phyloP scores from a whole-genome alignment of 2,797 vertebrate species.

The Danio choprae region DNA sequence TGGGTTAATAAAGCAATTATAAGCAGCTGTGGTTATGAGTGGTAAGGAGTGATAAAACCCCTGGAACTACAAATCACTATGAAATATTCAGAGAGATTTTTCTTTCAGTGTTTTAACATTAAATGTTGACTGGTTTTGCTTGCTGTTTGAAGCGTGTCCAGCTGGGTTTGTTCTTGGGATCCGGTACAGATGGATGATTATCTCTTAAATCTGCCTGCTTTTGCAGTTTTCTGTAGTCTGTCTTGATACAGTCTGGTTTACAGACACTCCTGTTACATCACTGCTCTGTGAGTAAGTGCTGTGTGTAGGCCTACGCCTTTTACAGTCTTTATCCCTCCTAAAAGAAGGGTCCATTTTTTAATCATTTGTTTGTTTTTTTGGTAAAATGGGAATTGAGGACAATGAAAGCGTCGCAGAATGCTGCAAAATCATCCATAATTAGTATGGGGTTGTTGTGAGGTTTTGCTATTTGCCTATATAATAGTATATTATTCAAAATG shows the following conservation, averaged over 20 bases:
- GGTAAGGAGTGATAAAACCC: not conserved
- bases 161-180: not conserved
- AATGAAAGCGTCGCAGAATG: not conserved
- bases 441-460: not conserved
- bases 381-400: constrained; percentile 7
- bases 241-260: constrained; percentile 12
- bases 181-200: constrained; percentile 14
- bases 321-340: constrained; percentile 36
- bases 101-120: constrained; percentile 14
- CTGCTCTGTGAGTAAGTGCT: constrained; percentile 14
- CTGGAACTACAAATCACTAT: not conserved
- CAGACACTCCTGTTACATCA: constrained; percentile 20
- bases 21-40: too few relatives aligned
- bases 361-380: too few relatives aligned
- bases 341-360: constrained; percentile 11
- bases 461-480: not conserved
- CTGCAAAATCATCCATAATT: not conserved
- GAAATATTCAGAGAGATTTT: not conserved
- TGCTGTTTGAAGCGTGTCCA: not conserved
- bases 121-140: not conserved
- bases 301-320: constrained; percentile 20
- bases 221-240: constrained; percentile 1
- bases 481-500: not conserved
- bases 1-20: too few relatives aligned
- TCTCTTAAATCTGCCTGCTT: constrained; percentile 2